Base-by-base conservation (phyloP, 2,888 invertebrate genomes). In the Stenodema calcarata region DNA sequence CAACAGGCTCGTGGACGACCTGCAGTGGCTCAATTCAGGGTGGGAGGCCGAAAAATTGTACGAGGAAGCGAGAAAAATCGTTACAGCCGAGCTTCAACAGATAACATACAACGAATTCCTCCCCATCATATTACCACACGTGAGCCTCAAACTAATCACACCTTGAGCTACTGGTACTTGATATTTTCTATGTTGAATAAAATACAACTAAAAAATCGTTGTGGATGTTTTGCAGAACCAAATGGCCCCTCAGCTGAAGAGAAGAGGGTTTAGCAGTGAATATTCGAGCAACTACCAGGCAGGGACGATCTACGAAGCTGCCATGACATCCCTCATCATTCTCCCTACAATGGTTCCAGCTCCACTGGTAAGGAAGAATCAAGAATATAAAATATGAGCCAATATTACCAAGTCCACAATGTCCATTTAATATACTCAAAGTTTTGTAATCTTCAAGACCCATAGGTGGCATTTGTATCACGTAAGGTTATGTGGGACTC, bases 21-120 rank as follows among this genome's bases (percentile, higher is more conserved):
- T 97, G 41, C 93, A 94, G 12, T 92, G 93, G 18, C 91, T 95
- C 86, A 97, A 97, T 90, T 93, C 94, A 0, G 95, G 95, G 90
- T 97, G 97, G 97, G 94, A 94, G 87, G 96, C 96, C 90, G 94
- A 95, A 54, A 94, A 93, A 0, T 90, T 96, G 18, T 97, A 95
- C 91, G 91, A 95, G 89, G 96, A 97, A 91, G 93, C 95, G 2
- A 93, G 95, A 81, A 92, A 96, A 76, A 94, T 95, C 14, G 93
- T 96, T 14, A 94, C 95, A 0, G 96, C 96, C 0, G 93, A 96
- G 90, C 94, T 97, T 62, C 97, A 97, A 89, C 96, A 96, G 89
- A 95, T 97, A 86, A 96, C 97, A 0, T 95, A 94, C 90, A 95
- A 95, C 89, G 97, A 97, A 91, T 97, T 95, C 91, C 91, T 96